A percentile compares a stretch with the other conserved stretches of the same genome.
Evolutionary conservation across 1,140 invertebrate genomes (phyloP).

Genomic region (Saccostrea cuccullata): DNA sequence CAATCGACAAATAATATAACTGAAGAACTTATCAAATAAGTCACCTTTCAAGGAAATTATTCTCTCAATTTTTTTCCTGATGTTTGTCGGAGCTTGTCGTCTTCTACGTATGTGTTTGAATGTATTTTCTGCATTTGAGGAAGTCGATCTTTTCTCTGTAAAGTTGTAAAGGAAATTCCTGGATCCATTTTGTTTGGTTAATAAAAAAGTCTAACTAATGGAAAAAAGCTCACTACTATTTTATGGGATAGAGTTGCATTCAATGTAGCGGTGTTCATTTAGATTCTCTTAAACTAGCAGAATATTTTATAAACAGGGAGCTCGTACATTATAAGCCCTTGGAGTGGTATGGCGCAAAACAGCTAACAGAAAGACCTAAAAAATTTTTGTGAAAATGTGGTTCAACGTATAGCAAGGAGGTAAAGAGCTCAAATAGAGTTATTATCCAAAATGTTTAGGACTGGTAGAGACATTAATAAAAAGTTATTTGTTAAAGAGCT

Average conservation of each 20-base stretch:
- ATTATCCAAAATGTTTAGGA: neutral
- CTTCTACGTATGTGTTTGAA: neutral
- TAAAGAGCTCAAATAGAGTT: too few relatives aligned
- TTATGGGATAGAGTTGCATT: too few relatives aligned
- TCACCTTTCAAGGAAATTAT: slow-evolving; percentile 4
- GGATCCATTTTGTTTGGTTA: neutral
- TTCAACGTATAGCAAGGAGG: too few relatives aligned
- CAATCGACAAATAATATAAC: too few relatives aligned
- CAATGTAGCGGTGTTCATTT: too few relatives aligned
- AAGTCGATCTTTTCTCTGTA: neutral
- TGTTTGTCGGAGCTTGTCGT: slow-evolving; percentile 12
- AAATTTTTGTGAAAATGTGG: too few relatives aligned
- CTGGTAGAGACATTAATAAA: neutral
- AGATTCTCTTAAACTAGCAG: too few relatives aligned
- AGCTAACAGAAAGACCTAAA: too few relatives aligned
- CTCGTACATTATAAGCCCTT: too few relatives aligned
- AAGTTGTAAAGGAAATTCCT: slow-evolving; percentile 10
- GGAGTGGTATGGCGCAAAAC: too few relatives aligned
- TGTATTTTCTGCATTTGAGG: neutral
- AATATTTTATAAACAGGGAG: too few relatives aligned
- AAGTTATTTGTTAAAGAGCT: neutral
- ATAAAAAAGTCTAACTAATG: neutral
- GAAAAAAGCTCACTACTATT: neutral
- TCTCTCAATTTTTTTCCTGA: slow-evolving; percentile 14
- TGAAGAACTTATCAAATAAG: neutral